phyloP scores from a whole-genome alignment of 2,888 invertebrate species.

The Melipona beecheii region DNA sequence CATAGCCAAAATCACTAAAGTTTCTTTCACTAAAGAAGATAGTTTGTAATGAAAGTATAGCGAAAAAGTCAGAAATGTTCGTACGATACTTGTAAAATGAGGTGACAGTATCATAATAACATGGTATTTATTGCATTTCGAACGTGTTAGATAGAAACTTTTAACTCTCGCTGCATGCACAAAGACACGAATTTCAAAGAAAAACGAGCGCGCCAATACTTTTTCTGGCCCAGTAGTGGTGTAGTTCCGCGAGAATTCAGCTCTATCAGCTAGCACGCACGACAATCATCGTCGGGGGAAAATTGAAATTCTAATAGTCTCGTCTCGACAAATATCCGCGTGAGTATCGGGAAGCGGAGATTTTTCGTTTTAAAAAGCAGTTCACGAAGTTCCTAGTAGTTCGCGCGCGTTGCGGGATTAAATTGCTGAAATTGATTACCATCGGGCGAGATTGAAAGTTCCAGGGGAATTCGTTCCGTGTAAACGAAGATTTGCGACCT shows the following conservation, averaged over 20 bases:
- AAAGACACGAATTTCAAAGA: too few species aligned
- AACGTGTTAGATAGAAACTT: too few species aligned
- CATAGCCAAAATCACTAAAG: too few species aligned
- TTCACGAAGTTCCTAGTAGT: neutral
- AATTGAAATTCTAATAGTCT: conserved; percentile 7
- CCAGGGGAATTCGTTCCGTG: neutral
- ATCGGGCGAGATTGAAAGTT: neutral
- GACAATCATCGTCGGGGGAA: neutral
- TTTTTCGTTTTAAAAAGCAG: neutral
- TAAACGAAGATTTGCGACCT: neutral
- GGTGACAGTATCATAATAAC: too few species aligned
- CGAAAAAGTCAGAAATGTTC: too few species aligned
- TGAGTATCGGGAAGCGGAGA: neutral
- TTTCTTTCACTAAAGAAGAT: too few species aligned
- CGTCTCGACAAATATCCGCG: neutral
- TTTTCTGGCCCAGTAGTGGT: neutral
- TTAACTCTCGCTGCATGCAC: too few species aligned
- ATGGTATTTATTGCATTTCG: too few species aligned
- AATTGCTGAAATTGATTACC: neutral
- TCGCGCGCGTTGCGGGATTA: neutral
- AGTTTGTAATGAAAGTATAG: too few species aligned
- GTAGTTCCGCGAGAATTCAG: conserved; percentile 6
- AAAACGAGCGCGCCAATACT: too few species aligned
- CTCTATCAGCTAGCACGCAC: neutral
- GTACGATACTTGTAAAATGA: too few species aligned